A percentile compares a stretch with the other conserved stretches of the same genome.
These are phyloP conservation scores for Leistus spinibarbis DNA, from an alignment of 2,888 invertebrate species.

Conservation along the genomic window DNA sequence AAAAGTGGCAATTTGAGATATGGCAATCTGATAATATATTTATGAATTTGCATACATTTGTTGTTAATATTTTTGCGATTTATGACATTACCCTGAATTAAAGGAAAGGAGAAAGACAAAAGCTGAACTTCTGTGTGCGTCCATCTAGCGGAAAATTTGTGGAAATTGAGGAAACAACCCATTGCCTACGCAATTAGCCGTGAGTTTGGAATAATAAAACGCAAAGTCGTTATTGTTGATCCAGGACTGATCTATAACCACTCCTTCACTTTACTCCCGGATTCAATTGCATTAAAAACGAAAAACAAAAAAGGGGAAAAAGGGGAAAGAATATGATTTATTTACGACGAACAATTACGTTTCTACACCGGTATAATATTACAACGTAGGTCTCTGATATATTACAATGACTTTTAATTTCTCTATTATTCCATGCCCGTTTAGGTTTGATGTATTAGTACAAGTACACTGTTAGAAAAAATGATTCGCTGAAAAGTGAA, in stretches of 20 bases:
- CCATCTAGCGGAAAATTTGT: too few species aligned
- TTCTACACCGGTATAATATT: neutral
- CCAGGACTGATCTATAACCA: neutral
- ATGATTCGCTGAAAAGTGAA: slow-evolving; percentile 8
- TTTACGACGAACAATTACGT: neutral
- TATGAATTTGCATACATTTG: too few species aligned
- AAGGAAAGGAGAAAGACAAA: too few species aligned
- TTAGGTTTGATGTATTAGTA: neutral
- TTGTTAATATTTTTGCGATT: too few species aligned
- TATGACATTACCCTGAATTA: too few species aligned
- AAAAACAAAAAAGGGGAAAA: neutral
- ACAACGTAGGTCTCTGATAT: slow-evolving; percentile 2
- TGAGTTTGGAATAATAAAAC: too few species aligned
- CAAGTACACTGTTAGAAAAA: neutral
- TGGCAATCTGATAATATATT: too few species aligned
- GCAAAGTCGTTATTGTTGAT: too few species aligned
- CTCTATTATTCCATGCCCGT: neutral
- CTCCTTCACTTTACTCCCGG: neutral
- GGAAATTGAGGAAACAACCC: too few species aligned
- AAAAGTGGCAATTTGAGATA: too few species aligned
- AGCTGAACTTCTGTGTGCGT: too few species aligned
- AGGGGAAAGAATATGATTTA: neutral
- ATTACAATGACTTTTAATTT: neutral
- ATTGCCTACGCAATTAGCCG: too few species aligned
- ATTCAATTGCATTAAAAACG: neutral